Conservation (phyloP, 2,113 vertebrate species). For the Entosphenus tridentatus region DNA sequence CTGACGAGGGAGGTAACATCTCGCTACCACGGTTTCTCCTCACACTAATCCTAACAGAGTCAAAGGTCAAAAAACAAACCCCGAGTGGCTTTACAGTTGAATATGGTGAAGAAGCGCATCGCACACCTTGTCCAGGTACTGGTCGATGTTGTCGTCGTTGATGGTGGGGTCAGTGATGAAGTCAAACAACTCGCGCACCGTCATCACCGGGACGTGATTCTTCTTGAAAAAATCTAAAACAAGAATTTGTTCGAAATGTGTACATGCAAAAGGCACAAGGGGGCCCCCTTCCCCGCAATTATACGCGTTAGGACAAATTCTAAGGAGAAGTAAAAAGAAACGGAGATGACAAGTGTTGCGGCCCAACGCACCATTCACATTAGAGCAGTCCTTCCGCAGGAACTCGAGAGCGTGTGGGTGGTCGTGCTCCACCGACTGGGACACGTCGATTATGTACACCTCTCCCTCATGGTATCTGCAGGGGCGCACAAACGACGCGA, state of each 20-base stretch:
- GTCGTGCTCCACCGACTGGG: constrained; percentile 81
- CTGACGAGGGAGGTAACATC: no score
- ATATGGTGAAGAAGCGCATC: background rate
- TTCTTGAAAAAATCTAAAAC: constrained; percentile 60
- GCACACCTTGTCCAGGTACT: constrained; percentile 53
- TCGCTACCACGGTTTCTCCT: no score
- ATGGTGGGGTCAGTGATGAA: constrained; percentile 74
- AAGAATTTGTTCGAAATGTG: background rate
- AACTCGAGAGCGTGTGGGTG: constrained; percentile 82
- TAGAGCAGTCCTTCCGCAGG: constrained; percentile 73
- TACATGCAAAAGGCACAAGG: background rate
- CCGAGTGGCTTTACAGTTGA: no score
- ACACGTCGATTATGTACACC: constrained; percentile 66
- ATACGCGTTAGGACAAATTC: background rate
- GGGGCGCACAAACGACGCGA: background rate
- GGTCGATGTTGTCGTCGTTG: constrained; percentile 47
- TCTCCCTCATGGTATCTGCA: constrained; percentile 49
- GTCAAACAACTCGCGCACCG: constrained; percentile 68
- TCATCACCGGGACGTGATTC: constrained; percentile 56
- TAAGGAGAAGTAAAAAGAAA: background rate
- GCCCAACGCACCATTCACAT: constrained; percentile 44
- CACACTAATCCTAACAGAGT: no score
- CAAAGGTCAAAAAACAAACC: no score
- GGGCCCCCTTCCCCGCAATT: background rate
- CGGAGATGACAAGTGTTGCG: background rate